These are phyloP conservation scores for Acomys russatus DNA, from an alignment of 2,797 vertebrate genomes.

Conservation along the genomic window DNA sequence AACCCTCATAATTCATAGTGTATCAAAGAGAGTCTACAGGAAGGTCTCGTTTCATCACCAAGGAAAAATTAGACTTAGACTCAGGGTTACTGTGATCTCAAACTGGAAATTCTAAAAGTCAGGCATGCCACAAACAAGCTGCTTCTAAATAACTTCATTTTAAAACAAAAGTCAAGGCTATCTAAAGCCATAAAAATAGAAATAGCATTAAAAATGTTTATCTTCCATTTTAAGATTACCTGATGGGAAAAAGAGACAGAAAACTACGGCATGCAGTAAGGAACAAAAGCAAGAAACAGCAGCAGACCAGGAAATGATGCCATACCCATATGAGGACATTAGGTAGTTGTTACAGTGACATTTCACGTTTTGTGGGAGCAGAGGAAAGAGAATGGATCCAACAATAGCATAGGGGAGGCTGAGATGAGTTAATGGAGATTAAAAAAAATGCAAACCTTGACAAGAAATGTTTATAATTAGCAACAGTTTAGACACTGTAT, in stretches of 20 bases:
- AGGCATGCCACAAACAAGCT: background rate
- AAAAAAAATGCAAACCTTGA: background rate
- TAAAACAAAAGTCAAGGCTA: background rate
- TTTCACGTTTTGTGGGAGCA: background rate
- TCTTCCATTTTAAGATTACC: background rate
- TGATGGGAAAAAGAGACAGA: background rate
- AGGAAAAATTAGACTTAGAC: background rate
- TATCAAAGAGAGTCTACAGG: background rate
- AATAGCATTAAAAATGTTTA: background rate
- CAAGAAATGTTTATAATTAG: constrained; percentile 16
- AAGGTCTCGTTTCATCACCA: background rate
- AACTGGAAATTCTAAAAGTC: background rate
- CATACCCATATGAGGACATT: background rate
- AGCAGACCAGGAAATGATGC: background rate
- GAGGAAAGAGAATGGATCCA: background rate
- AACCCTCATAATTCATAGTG: background rate
- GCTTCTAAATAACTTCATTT: background rate
- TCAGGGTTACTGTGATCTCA: background rate
- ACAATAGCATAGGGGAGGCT: background rate
- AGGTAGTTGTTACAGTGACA: background rate
- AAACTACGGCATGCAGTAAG: background rate
- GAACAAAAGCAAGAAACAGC: background rate
- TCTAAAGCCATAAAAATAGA: constrained; percentile 12
- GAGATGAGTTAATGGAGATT: constrained; percentile 13
- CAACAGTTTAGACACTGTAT: background rate